phyloP scores from a whole-genome alignment of 2,888 invertebrate species.

The Eupithecia subfuscata region DNA sequence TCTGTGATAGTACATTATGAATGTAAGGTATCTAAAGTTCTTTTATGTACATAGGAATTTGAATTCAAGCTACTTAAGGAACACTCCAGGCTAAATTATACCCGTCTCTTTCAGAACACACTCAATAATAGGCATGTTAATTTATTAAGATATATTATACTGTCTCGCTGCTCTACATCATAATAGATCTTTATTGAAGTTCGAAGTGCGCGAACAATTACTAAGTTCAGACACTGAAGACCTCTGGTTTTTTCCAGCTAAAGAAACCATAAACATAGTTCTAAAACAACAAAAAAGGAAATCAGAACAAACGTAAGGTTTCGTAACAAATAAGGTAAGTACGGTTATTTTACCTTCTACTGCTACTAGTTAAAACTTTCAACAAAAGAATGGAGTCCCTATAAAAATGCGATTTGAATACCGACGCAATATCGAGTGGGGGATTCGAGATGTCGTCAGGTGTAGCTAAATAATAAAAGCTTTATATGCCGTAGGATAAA shows the following conservation, averaged over 20 bases:
- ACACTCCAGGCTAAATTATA: background rate
- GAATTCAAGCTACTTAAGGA: background rate
- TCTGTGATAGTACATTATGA: background rate
- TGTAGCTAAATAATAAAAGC: background rate
- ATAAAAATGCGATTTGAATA: background rate
- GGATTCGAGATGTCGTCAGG: background rate
- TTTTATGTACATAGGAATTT: background rate
- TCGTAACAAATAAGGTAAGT: background rate
- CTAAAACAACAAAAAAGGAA: background rate
- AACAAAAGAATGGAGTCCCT: background rate
- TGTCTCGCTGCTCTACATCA: background rate
- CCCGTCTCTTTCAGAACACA: background rate
- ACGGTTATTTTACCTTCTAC: background rate
- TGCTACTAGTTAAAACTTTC: background rate
- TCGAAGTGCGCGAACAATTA: slow-evolving; percentile 2
- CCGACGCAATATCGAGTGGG: background rate
- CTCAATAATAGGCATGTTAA: background rate
- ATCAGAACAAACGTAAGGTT: background rate
- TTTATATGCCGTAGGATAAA: background rate
- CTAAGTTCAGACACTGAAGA: background rate
- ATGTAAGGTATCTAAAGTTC: background rate
- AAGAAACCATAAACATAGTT: background rate
- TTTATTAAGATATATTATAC: background rate
- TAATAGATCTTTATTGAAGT: slow-evolving; percentile 6
- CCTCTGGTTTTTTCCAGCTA: slow-evolving; percentile 1